Evolutionary conservation across 2,797 vertebrate species (phyloP).

Genomic region (Hipposideros larvatus): DNA sequence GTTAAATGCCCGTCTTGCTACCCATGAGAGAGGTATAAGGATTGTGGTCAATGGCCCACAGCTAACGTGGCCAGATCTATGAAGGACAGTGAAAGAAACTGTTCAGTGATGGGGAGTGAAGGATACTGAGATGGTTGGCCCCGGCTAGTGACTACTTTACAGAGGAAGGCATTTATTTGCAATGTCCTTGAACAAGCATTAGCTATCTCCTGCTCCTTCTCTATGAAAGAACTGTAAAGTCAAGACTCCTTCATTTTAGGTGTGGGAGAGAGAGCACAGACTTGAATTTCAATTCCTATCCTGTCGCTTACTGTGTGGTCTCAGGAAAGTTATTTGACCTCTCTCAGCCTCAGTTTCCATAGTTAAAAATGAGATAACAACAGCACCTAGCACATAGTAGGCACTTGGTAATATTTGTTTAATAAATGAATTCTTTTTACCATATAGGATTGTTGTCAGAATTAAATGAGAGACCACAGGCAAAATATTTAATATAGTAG

Average conservation of each 20-base stretch:
- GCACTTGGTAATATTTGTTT: neutral
- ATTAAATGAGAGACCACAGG: neutral
- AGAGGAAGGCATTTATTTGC: neutral
- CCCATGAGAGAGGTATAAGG: neutral
- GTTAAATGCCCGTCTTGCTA: neutral
- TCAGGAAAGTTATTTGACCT: neutral
- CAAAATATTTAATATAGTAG: constrained; percentile 3
- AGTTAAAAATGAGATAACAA: neutral
- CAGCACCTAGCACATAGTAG: neutral
- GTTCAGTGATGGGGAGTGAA: neutral
- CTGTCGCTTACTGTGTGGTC: neutral
- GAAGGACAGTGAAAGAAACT: neutral
- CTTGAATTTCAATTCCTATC: neutral
- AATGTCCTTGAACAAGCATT: neutral
- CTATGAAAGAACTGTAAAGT: neutral
- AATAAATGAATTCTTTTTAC: constrained; percentile 21
- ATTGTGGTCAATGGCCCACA: neutral
- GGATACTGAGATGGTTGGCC: neutral
- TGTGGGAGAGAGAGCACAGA: neutral
- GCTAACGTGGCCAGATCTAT: too few relatives aligned
- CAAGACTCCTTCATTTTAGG: neutral
- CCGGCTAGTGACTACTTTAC: neutral
- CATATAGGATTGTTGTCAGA: neutral
- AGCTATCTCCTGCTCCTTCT: neutral
- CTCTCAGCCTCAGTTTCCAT: neutral